Base-by-base conservation (phyloP, 2,113 vertebrate species). In the Lampris megalopsis region DNA sequence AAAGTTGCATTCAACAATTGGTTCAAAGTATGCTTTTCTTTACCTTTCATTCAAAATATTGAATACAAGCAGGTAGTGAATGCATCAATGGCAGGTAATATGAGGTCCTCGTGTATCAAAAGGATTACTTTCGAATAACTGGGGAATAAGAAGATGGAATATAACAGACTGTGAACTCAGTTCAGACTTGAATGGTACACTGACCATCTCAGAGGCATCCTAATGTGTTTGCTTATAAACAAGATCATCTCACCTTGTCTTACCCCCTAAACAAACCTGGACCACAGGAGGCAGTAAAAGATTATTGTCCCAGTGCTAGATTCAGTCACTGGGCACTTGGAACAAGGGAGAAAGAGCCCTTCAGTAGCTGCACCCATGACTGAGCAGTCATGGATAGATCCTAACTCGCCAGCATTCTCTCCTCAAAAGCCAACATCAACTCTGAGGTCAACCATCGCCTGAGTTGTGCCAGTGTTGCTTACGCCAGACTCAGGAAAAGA, bases 171-270 rank as follows among this genome's bases (percentile, higher is more conserved):
- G 62, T 38, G 77, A 83, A 84, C 62, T 72, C 83, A 71, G 76
- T 80, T 87, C 73, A 59, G 69, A 73, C 81, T 86, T 67, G 58
- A 40, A 75, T 80, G 84, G 79, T 88, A 79, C 84, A 71, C 68
- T 84, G 72, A 80, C 76, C 78, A 69, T 64, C 81, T 71, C 3
- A 64, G 73, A 74, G n/a, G 61, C 52, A 68, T 64, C 86, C 77
- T 89, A 77, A 82, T 58, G 84, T 40, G 45, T 80, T 67, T 36
- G 67, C 61, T 54, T 68, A 56, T 36, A 36, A 63, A 68, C 47
- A 35, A 73, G 57, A 79, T 67, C 52, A 9, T 24, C 24, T 24
- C 24, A 0, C 50, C 75, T 66, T 43, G 53, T 73, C 64, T 74
- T n/a, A 54, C 57, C 64, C 40, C 42, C 41, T 4, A 66, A 37